Evolutionary conservation across 2,888 invertebrate species (phyloP), one percentile per base, ranked within the genome.

Genomic region (Hypercompe scribonia): DNA sequence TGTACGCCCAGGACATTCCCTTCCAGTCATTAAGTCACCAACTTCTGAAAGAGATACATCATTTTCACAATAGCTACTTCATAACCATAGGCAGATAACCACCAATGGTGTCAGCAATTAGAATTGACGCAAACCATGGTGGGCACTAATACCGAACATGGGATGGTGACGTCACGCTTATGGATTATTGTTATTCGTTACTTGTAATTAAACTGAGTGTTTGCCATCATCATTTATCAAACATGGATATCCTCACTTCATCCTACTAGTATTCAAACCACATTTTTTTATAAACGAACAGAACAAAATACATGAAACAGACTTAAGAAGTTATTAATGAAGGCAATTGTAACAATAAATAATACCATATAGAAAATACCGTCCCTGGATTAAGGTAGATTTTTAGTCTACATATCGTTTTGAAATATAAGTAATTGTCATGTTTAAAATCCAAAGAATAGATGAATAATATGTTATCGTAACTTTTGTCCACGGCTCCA

Each of bases 111-210:
- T 68, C 64, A 73, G n/a, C 85, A 74, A 87, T 87, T 83, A 85
- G 39, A 81, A 83, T 79, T 88, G 88, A 88, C 88, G 88, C 84
- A 87, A 82, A 75, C 76, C 70, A 61, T 58, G 36, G 68, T 73
- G 77, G 80, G 72, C 73, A 70, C 78, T 78, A 78, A 72, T 75
- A 72, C 85, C 82, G 74, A 74, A 81, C 65, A 84, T 79, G 85
- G 85, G 58, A 66, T 50, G 71, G 70, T 86, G 84, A 86, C 88
- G 87, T 80, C 75, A 79, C 36, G 66, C 28, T 82, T 81, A 85
- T 85, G 83, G 84, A 81, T 81, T 77, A 84, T 87, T 86, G 86
- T 86, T 72, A 58, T 65, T 71, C 74, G 58, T 74, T 65, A 67
- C 46, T 69, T 65, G 71, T 77, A 73, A 82, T 75, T 80, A 77